Evolutionary conservation across 2,113 vertebrate genomes (phyloP), one percentile per base, ranked within the genome.

Genomic region (Leptobrachium leishanense): DNA sequence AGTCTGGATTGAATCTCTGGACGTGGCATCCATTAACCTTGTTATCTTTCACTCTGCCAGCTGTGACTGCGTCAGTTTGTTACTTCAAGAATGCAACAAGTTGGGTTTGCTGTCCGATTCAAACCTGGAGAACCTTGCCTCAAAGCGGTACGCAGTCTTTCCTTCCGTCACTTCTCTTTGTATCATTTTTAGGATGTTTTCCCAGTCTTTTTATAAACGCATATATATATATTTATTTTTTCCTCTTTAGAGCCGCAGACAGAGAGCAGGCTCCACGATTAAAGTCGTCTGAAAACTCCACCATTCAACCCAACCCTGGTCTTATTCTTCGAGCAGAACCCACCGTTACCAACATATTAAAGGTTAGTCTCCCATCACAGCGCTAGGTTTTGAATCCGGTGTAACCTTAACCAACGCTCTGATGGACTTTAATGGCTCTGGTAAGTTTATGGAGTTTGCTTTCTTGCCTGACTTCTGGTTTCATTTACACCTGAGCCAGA

Each of bases 271-370:
- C 95, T 8, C 97, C 98, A 0, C 91, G 91, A 85, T 83, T 95
- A 84, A 98, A 96, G 59, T 97, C 96, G 0, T 93, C 94, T 0
- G 98, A 99, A 88, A 99, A 98, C 0, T 95, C 96, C 72, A 98
- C 97, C 82, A 98, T 99, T 87, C 98, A 99, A 84, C 98, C 98
- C 0, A 99, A 99, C 82, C 97, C 97, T 0, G 94, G 96, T 41
- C 94, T 99, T 53, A 99, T 99, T 83, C 93, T 99, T 44, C 88
- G 98, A 43, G 98, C 97, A 0, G 98, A 99, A 84, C 98, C 98
- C 1, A 99, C 98, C 0, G 98, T 99, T 83, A 99, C 98, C 81
- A 99, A 99, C 85, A 99, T 99, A 81, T 94, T 99, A 50, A 99
- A 99, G 94, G 98, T 96, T 85, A 62, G 82, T 71, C 12, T n/a